Evolutionary conservation across 2,797 vertebrate genomes (phyloP).

Genomic region (Falco naumanni): DNA sequence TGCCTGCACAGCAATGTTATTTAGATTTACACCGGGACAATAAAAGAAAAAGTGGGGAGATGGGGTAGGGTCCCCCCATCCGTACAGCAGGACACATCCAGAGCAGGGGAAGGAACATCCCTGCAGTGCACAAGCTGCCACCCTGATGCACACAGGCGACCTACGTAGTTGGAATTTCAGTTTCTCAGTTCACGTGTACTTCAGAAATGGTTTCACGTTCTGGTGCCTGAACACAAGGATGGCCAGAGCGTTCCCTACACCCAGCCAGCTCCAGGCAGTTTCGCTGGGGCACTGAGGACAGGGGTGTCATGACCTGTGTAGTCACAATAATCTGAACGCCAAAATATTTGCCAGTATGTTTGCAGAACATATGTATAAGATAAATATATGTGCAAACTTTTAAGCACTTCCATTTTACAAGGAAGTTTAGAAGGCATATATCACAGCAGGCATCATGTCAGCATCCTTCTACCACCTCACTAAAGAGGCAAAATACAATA

Average conservation of each 20-base stretch:
- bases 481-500: background rate
- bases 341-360: background rate
- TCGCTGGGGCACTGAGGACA: background rate
- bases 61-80: background rate
- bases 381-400: background rate
- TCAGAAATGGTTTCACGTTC: background rate
- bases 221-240: background rate
- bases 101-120: background rate
- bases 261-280: background rate
- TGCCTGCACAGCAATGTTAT: background rate
- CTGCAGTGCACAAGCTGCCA: accelerated
- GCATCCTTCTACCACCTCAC: background rate
- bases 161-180: background rate
- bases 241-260: accelerated
- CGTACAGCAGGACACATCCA: accelerated
- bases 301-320: background rate
- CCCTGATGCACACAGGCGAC: accelerated
- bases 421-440: background rate
- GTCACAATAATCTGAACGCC: background rate
- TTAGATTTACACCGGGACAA: background rate
- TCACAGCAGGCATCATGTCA: background rate
- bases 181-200: background rate
- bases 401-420: background rate
- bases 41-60: background rate
- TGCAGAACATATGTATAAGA: background rate